Base-by-base conservation (phyloP, 2,888 invertebrate species). In the Brachypalpus laphriformis region DNA sequence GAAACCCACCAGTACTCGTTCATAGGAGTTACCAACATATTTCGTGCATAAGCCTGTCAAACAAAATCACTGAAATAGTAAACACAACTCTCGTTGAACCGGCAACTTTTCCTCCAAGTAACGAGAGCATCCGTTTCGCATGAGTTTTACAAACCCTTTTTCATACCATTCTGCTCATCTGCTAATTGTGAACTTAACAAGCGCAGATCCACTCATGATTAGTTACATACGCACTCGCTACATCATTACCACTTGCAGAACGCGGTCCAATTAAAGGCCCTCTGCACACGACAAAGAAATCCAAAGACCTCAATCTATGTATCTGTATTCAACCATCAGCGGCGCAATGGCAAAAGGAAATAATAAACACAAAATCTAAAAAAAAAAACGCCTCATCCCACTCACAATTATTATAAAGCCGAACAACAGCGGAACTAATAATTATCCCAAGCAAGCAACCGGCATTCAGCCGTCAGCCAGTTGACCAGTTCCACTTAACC, bases 401-500 rank as follows among this genome's bases (percentile, higher is more conserved):
- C 77, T 66, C 28, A 20, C 77, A 78, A 77, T 82, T 77, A 77
- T 82, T 65, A 65, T 49, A 22, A 66, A 66, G 76, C 76, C 20
- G 49, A 31, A 51, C 31, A 25, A 20, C 66, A 56, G 72, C 61
- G 78, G 72, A 74, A 78, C 78, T 82, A 68, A 83, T 56, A 80
- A 78, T 78, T 80, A 82, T 74, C 61, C 59, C 56, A 63, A 68
- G 66, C 68, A 66, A 45, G 63, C 83, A 54, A 68, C 74, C 74
- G 54, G 42, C 66, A 77, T 68, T 71, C 61, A 63, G 66, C 47
- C 61, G 61, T 80, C 78, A 70, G 68, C 47, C 68, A 66, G 83
- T 83, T 83, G 83, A 74, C 83, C 83, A 65, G 74, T 57, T 78
- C 54, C 83, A 83, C 72, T 80, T 80, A 83, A 80, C 83, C 83